Evolutionary conservation across 30 jellyfish, hydroid and myxozoan genomes (phyloP), one percentile per base, ranked within the genome.

Genomic region (Aurelia sp.): DNA sequence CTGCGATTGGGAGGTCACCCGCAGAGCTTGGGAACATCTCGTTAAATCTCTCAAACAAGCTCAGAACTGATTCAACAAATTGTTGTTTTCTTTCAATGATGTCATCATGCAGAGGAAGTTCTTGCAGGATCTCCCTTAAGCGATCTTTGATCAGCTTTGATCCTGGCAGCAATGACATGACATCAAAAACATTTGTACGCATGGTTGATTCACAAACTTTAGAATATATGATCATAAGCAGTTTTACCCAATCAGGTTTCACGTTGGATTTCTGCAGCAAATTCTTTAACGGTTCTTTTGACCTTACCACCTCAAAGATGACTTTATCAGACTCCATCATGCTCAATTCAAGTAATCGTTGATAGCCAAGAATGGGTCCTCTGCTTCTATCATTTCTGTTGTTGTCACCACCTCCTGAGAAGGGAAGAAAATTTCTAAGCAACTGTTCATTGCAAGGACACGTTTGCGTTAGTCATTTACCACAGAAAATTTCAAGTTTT

Each of bases 231-330:
- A 21, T 73, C 71, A 73, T 21, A 53, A 73, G 50, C 3, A 73
- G 71, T 35, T 19, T 73, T 17, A 73, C 69, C 85, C 85, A 73
- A 30, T 73, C 85, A 17, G 85, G 53, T 33, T 73, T 73, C 71
- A 73, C 48, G 47, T 48, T 30, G 0, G 17, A 16, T 20, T 52
- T 52, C 33, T 59, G 69, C 85, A 73, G 24, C 50, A 73, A 51
- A 31, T 44, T 47, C 11, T 19, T 67, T 63, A 73, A 13, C 21
- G 85, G 19, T 17, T 21, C 47, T 73, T 50, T 73, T 6, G 55
- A 60, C 51, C 61, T 48, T 5, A 73, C 71, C 15, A 73, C 35
- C 22, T 73, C 85, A 8, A 73, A 22, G 21, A 73, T 35, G 30
- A 73, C 19, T 21, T 73, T 67, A 7, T 73, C 85, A 44, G 48